A percentile compares a stretch with the other conserved stretches of the same genome.
Conservation (phyloP, 2,113 vertebrate genomes). For the Galemys pyrenaicus region DNA sequence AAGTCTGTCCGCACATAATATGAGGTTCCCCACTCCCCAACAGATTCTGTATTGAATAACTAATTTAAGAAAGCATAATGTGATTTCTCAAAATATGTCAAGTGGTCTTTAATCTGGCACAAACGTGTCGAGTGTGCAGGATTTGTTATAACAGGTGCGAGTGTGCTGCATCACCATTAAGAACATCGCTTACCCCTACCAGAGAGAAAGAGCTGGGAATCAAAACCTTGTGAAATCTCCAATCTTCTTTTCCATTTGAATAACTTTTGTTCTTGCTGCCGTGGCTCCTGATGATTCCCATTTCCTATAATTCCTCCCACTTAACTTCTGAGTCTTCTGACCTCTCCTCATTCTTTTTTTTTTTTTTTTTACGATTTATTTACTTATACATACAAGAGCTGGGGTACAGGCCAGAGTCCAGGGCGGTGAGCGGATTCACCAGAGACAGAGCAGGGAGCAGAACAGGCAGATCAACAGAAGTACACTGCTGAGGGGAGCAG, state of each 20-base stretch:
- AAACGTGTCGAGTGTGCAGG: neutral
- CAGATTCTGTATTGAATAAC: neutral
- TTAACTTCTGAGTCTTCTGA: neutral
- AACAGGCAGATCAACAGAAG: no score
- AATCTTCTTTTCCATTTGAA: neutral
- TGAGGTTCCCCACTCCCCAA: no score
- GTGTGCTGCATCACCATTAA: neutral
- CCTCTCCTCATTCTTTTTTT: constrained; percentile 23
- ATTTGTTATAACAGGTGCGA: neutral
- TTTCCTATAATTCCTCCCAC: neutral
- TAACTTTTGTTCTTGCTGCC: neutral
- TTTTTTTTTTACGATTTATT: no score
- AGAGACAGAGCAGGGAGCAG: no score
- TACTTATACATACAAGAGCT: no score
- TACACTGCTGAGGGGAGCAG: no score
- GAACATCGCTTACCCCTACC: neutral
- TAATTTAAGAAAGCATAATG: neutral
- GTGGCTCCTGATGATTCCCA: neutral
- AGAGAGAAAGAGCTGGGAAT: neutral
- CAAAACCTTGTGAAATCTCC: neutral
- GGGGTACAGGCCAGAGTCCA: no score
- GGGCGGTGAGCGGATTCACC: no score
- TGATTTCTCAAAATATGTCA: constrained; percentile 9
- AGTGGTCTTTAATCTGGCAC: neutral
- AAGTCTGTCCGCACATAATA: neutral